phyloP scores from a whole-genome alignment of 1,140 invertebrate genomes.

The Hypothenemus hampei region DNA sequence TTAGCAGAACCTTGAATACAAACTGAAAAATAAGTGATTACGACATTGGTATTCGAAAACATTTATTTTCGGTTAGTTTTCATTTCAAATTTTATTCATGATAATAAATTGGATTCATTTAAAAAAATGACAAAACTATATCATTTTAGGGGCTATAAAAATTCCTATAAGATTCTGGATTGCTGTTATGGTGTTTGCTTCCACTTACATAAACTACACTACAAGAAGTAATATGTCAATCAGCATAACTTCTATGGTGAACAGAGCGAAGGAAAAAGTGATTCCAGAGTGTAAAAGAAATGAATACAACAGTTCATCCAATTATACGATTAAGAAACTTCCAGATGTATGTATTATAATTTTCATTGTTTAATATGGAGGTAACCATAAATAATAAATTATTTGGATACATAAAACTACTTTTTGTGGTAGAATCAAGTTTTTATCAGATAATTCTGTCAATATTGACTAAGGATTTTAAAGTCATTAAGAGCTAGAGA shows the following conservation, averaged over 20 bases:
- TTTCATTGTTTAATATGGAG: too few relatives aligned
- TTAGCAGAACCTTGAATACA: not conserved
- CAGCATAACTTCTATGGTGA: conserved; percentile 65
- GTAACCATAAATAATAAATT: too few relatives aligned
- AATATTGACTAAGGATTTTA: too few relatives aligned
- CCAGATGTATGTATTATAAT: conserved; percentile 16
- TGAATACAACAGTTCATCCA: not conserved
- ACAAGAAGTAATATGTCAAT: conserved; percentile 69
- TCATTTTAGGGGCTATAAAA: conserved; percentile 6
- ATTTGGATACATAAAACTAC: too few relatives aligned
- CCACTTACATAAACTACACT: conserved; percentile 68
- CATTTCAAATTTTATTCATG: not conserved
- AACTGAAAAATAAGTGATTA: not conserved
- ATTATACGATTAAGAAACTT: conserved; percentile 1
- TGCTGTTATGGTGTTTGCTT: conserved; percentile 65
- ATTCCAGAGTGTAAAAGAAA: conserved; percentile 34
- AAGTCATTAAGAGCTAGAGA: too few relatives aligned
- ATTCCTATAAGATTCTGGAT: conserved; percentile 48
- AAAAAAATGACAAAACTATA: not conserved
- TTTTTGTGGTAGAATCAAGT: too few relatives aligned
- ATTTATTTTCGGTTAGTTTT: not conserved
- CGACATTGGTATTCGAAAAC: not conserved
- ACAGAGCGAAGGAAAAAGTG: conserved; percentile 9
- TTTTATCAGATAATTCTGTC: too few relatives aligned
- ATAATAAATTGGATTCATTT: not conserved